Evolutionary conservation across 23 tunicate genomes (phyloP), one percentile per base, ranked within the genome.

Genomic region (Clavelina lepadiformis): DNA sequence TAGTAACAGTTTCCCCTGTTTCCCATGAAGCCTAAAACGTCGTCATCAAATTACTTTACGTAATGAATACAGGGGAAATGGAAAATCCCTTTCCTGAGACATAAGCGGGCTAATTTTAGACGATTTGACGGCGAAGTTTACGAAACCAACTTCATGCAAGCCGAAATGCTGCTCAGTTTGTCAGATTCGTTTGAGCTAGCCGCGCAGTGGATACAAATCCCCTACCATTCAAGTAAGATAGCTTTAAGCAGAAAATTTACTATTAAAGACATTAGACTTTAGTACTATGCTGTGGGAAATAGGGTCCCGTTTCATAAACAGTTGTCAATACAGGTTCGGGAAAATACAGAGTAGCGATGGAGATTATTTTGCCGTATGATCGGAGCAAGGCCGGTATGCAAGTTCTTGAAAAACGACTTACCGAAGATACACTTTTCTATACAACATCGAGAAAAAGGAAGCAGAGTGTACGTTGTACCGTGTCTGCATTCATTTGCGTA

Each of bases 311-410:
- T n/a, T n/a, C n/a, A n/a, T n/a, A n/a, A n/a, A n/a, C n/a, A n/a
- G n/a, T 18, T 67, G 1, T 50, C 11, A 34, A 24, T 54, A 6
- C 44, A 52, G 53, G 64, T 19, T 60, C 65, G 7, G 11, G 26
- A 25, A 27, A 20, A 20, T 66, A 51, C 68, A 44, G 31, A 26
- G 56, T 67, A n/a, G 38, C 27, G 1, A 77, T 77, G 83, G 59
- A 67, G 30, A 49, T 77, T 15, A 70, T 67, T 55, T 0, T 77
- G 26, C 82, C 82, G 0, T 13, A 2, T 5, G 20, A 31, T 3
- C 28, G 51, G 15, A 64, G 18, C 5, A 51, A n/a, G n/a, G n/a
- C n/a, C n/a, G n/a, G n/a, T n/a, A n/a, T n/a, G n/a, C n/a, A 0
- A 15, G 31, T 7, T 3, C 32, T 27, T 23, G 35, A 66, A 2